phyloP scores from a whole-genome alignment of 2,113 vertebrate species.

The Podarcis cretensis region DNA sequence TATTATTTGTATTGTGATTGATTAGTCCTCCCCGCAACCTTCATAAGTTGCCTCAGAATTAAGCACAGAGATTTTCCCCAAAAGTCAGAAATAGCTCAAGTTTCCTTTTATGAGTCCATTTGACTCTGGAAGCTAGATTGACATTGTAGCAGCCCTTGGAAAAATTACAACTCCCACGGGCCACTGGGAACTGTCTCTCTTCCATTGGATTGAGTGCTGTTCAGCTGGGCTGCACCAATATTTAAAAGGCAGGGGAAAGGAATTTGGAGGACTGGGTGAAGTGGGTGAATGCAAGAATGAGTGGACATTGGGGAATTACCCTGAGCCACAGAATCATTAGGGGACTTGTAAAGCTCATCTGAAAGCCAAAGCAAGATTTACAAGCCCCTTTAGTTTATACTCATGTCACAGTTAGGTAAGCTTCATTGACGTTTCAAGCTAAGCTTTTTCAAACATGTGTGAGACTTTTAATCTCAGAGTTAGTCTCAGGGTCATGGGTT shows the following conservation, averaged over 20 bases:
- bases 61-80: neutral
- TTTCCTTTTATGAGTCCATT: neutral
- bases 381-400: neutral
- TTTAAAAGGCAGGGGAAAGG: neutral
- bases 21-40: no score
- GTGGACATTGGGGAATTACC: neutral
- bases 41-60: neutral
- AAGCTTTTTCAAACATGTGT: no score
- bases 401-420: neutral
- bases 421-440: no score
- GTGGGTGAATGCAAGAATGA: neutral
- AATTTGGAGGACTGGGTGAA: neutral
- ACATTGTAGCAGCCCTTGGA: neutral
- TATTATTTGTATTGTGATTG: neutral
- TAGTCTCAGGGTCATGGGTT: no score
- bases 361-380: neutral
- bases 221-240: neutral
- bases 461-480: no score
- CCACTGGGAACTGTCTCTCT: neutral
- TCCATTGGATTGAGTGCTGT: neutral
- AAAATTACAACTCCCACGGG: neutral
- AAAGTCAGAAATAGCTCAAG: neutral
- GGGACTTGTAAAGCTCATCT: no score
- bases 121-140: neutral
- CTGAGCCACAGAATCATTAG: no score